These are phyloP conservation scores for Ceratothoa steindachneri DNA, from an alignment of 2,888 invertebrate species.

Conservation along the genomic window DNA sequence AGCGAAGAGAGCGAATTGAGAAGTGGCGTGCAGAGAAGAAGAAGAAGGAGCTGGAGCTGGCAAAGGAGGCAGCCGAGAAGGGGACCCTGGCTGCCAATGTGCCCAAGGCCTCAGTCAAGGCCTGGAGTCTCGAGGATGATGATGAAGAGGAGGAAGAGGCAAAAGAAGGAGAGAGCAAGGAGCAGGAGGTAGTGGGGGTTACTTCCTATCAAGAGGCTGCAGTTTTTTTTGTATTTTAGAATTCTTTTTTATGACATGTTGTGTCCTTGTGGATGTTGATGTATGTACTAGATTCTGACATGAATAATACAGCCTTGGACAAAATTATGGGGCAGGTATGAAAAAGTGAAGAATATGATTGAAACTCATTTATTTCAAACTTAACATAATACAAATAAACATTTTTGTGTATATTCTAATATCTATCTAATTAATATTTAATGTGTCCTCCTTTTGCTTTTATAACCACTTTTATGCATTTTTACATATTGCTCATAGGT, in stretches of 20 bases:
- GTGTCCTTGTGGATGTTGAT: neutral
- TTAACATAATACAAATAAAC: no score
- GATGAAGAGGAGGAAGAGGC: slow-evolving; percentile 63
- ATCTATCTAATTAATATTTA: no score
- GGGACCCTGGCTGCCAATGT: slow-evolving; percentile 52
- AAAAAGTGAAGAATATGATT: no score
- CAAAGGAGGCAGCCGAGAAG: slow-evolving; percentile 66
- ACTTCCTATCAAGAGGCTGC: neutral
- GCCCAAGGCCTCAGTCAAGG: slow-evolving; percentile 59
- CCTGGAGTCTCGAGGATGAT: slow-evolving; percentile 93
- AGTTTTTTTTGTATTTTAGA: neutral
- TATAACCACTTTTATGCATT: no score
- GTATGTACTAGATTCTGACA: no score
- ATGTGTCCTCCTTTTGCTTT: no score
- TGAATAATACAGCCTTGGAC: no score
- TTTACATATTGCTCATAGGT: no score
- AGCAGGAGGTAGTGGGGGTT: neutral
- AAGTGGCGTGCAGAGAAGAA: slow-evolving; percentile 92
- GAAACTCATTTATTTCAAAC: no score
- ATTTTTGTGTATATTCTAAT: no score
- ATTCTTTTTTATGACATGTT: neutral
- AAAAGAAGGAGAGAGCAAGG: slow-evolving; percentile 19
- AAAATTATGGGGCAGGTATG: no score
- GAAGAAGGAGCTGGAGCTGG: slow-evolving; percentile 70
- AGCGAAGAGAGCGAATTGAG: slow-evolving; percentile 89